A percentile compares a stretch with the other conserved stretches of the same genome.
phyloP scores from a whole-genome alignment of 1,140 invertebrate genomes.

The Megathymus violae region DNA sequence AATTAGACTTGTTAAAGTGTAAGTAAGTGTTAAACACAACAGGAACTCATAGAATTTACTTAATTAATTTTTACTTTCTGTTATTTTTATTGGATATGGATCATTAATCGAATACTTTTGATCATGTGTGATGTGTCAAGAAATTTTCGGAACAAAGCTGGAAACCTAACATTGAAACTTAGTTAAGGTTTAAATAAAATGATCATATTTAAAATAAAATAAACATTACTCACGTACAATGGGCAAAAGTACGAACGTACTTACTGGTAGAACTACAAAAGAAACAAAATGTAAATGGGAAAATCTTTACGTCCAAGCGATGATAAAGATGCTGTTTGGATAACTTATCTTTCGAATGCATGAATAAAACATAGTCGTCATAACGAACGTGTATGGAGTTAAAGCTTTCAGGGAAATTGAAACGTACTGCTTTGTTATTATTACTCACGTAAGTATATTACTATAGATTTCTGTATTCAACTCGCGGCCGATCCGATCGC shows the following conservation, averaged over 20 bases:
- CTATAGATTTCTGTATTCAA: constrained; percentile 3
- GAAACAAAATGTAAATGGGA: constrained; percentile 27
- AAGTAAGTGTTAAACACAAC: no score
- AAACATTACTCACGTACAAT: no score
- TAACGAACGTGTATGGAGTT: constrained; percentile 49
- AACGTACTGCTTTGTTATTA: constrained; percentile 49
- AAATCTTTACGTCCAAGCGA: constrained; percentile 35
- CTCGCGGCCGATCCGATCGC: constrained; percentile 1
- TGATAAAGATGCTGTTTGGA: constrained; percentile 57
- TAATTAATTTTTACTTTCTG: no score
- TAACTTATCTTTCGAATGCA: constrained; percentile 55
- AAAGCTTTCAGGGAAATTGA: constrained; percentile 66
- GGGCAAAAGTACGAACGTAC: background rate
- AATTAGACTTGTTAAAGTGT: no score
- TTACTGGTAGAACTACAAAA: constrained; percentile 13
- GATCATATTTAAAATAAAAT: no score
- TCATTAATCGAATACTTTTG: no score
- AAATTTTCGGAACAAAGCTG: no score
- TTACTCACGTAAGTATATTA: constrained; percentile 25
- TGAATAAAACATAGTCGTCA: constrained; percentile 65
- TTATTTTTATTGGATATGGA: no score
- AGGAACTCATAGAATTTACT: no score
- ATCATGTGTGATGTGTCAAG: no score
- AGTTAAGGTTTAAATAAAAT: no score
- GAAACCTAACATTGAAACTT: no score